A percentile compares a stretch with the other conserved stretches of the same genome.
These are phyloP conservation scores for Macrobrachium nipponense DNA, from an alignment of 1,140 invertebrate species.

Conservation along the genomic window DNA sequence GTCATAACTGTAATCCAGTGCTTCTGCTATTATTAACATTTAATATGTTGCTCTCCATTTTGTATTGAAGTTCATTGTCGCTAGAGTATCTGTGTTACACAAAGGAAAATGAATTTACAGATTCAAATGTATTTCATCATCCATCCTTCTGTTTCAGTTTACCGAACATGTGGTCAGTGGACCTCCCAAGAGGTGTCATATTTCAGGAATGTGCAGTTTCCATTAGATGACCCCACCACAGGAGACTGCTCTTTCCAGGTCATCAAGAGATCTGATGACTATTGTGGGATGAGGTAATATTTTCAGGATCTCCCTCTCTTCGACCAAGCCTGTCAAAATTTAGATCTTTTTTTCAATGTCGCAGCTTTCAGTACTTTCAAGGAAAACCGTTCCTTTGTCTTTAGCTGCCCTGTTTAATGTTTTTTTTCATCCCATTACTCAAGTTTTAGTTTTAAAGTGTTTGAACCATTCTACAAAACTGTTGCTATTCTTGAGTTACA, in stretches of 20 bases:
- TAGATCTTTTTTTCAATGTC: too few relatives aligned
- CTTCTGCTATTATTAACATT: too few relatives aligned
- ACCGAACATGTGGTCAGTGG: constrained; percentile 46
- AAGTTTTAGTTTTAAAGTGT: too few relatives aligned
- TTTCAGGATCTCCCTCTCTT: neutral
- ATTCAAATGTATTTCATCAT: neutral
- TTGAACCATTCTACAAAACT: too few relatives aligned
- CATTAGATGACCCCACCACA: neutral
- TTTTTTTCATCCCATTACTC: too few relatives aligned
- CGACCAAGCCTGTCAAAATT: too few relatives aligned
- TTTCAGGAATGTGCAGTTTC: constrained; percentile 52
- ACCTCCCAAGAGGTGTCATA: constrained; percentile 54
- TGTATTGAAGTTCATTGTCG: neutral
- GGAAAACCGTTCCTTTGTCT: too few relatives aligned
- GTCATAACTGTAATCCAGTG: too few relatives aligned
- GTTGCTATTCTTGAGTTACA: too few relatives aligned
- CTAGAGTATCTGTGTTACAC: neutral
- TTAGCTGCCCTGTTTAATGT: too few relatives aligned
- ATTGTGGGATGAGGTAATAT: constrained; percentile 53
- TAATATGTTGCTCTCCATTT: neutral
- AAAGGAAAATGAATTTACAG: neutral
- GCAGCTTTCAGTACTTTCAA: too few relatives aligned
- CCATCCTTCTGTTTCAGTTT: constrained; percentile 9
- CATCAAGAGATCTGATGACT: constrained; percentile 52
- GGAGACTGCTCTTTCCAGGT: constrained; percentile 49